Percentiles rank a stretch among this genome's conserved stretches.
phyloP scores from a whole-genome alignment of 2,888 invertebrate genomes.

The Limnephilus rhombicus region DNA sequence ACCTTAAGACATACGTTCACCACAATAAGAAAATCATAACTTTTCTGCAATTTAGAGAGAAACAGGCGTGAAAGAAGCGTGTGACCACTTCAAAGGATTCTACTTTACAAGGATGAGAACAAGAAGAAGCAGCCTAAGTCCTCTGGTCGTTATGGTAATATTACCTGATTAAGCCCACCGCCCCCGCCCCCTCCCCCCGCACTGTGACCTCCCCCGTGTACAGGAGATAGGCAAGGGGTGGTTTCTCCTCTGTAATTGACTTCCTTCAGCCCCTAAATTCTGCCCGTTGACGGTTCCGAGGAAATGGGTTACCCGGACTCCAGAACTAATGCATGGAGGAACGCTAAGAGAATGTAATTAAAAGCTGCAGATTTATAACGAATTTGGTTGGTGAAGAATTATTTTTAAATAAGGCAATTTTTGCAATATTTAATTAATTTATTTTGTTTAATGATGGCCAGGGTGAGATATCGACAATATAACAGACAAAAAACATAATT shows the following conservation, averaged over 20 bases:
- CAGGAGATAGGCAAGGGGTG: not conserved
- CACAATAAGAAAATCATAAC: no score
- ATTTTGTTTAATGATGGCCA: no score
- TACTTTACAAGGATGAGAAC: not conserved
- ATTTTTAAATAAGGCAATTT: no score
- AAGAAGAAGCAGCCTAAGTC: not conserved
- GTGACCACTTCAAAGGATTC: not conserved
- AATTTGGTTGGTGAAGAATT: not conserved
- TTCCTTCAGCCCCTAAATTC: constrained; percentile 32
- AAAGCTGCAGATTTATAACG: constrained; percentile 42
- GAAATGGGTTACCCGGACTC: constrained; percentile 39
- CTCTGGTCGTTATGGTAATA: not conserved
- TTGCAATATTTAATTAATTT: no score
- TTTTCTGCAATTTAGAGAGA: no score
- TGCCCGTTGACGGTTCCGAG: constrained; percentile 25
- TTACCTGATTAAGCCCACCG: not conserved
- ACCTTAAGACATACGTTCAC: no score
- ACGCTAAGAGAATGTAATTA: constrained; percentile 41
- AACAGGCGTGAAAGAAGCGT: not conserved
- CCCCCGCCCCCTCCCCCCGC: not conserved
- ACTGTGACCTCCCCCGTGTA: not conserved
- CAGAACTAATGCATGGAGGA: constrained; percentile 34
- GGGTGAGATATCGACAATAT: no score
- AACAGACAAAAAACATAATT: no score
- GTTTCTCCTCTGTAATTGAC: constrained; percentile 30